phyloP scores from a whole-genome alignment of 92 coral and sea anemone species.

The Parazoanthus darwini region DNA sequence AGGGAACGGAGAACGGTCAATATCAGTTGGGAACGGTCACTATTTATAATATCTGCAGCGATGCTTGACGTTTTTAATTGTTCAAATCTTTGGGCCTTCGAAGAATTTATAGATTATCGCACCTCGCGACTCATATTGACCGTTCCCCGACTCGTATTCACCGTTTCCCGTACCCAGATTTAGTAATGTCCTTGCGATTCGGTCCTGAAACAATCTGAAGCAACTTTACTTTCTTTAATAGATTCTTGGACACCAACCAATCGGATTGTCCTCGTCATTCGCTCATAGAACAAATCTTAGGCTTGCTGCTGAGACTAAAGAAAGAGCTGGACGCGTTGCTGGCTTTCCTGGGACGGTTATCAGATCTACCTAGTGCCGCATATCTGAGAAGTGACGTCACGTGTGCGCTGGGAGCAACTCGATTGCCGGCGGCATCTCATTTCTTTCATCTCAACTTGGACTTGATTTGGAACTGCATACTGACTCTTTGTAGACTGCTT shows the following conservation, averaged over 20 bases:
- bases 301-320: conserved; percentile 57
- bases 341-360: conserved; percentile 71
- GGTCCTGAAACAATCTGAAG: not conserved
- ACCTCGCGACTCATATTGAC: too few relatives aligned
- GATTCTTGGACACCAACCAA: conserved; percentile 45
- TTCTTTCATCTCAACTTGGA: conserved; percentile 89
- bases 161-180: too few relatives aligned
- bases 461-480: conserved; percentile 74
- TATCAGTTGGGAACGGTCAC: too few relatives aligned
- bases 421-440: conserved; percentile 70
- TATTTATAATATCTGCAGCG: too few relatives aligned
- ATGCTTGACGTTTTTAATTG: not conserved
- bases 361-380: conserved; percentile 67
- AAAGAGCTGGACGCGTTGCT: conserved; percentile 72
- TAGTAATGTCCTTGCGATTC: not conserved
- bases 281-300: conserved; percentile 44
- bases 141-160: too few relatives aligned
- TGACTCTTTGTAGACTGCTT: conserved; percentile 68
- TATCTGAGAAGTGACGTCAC: conserved; percentile 59
- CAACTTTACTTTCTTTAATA: conserved; percentile 1
- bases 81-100: too few relatives aligned
- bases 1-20: too few relatives aligned
- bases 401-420: conserved; percentile 41
- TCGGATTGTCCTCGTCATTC: conserved; percentile 34
- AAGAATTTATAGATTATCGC: not conserved